phyloP scores from a whole-genome alignment of 2,888 invertebrate genomes.

The Oscheius myriophilus region DNA sequence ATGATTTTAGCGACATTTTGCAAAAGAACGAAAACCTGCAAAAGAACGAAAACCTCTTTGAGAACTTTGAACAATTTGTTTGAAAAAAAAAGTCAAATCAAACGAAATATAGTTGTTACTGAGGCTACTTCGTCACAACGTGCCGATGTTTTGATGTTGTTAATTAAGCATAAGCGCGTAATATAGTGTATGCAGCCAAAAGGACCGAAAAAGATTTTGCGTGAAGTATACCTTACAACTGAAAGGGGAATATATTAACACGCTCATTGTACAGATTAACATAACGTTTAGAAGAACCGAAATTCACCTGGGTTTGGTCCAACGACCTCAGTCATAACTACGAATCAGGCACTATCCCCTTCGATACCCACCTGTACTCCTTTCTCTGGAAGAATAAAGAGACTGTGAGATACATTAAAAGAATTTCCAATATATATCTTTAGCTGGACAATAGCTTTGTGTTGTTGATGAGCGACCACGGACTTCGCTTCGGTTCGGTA shows the following conservation, averaged over 20 bases:
- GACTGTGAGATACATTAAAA: neutral
- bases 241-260: too few species aligned
- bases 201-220: too few species aligned
- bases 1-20: too few species aligned
- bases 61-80: too few species aligned
- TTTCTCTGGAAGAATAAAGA: constrained; percentile 44
- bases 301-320: constrained; percentile 56
- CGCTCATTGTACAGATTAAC: neutral
- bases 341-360: constrained; percentile 46
- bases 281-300: constrained; percentile 36
- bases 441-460: constrained; percentile 56
- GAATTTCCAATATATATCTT: constrained; percentile 19
- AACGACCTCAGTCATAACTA: constrained; percentile 51
- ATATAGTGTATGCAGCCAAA: constrained; percentile 36
- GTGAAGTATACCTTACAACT: too few species aligned
- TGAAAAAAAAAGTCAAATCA: too few species aligned
- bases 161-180: too few species aligned
- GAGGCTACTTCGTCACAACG: too few species aligned
- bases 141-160: too few species aligned
- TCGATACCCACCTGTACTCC: constrained; percentile 50
- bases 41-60: too few species aligned
- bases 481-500: constrained; percentile 49
- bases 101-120: too few species aligned
- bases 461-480: constrained; percentile 56
- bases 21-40: too few species aligned